These are phyloP conservation scores for Melanostigma gelatinosum DNA, from an alignment of 2,113 vertebrate species.

Conservation along the genomic window DNA sequence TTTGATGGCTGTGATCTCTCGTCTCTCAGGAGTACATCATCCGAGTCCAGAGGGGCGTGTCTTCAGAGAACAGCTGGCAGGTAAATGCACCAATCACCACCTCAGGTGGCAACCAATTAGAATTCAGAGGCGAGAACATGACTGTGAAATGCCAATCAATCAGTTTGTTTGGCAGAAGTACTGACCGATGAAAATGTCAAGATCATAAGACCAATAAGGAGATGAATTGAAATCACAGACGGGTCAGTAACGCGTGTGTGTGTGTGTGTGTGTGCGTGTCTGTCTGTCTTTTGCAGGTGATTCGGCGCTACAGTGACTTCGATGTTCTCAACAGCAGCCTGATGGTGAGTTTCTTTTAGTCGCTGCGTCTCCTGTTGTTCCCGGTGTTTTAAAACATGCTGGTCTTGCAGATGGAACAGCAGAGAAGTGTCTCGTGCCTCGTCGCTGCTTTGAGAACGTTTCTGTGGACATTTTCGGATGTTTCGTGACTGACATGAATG, in stretches of 20 bases:
- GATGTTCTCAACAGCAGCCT: slow-evolving; percentile 94
- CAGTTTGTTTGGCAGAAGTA: not conserved
- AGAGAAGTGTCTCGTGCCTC: not conserved
- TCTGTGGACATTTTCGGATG: not conserved
- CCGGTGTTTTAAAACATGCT: not conserved
- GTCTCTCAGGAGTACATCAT: slow-evolving; percentile 94
- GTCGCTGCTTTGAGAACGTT: too few relatives aligned
- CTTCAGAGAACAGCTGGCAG: slow-evolving; percentile 96
- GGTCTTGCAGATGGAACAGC: not conserved
- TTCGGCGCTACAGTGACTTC: slow-evolving; percentile 98
- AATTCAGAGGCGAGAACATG: not conserved
- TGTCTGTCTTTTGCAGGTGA: slow-evolving; percentile 87
- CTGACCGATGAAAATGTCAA: not conserved
- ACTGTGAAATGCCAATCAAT: not conserved
- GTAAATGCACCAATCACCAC: slow-evolving; percentile 79
- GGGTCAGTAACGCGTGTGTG: slow-evolving; percentile 24
- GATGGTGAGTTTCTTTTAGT: slow-evolving; percentile 86
- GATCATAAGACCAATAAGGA: slow-evolving; percentile 60
- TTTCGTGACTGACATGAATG: not conserved
- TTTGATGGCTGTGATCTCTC: not conserved
- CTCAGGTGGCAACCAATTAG: not conserved
- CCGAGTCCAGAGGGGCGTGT: slow-evolving; percentile 95
- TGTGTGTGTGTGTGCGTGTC: slow-evolving; percentile 61
- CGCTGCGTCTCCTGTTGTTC: not conserved
- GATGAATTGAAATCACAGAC: slow-evolving; percentile 73